Base-by-base conservation (phyloP, 2,888 invertebrate genomes). In the Halictus ligatus region DNA sequence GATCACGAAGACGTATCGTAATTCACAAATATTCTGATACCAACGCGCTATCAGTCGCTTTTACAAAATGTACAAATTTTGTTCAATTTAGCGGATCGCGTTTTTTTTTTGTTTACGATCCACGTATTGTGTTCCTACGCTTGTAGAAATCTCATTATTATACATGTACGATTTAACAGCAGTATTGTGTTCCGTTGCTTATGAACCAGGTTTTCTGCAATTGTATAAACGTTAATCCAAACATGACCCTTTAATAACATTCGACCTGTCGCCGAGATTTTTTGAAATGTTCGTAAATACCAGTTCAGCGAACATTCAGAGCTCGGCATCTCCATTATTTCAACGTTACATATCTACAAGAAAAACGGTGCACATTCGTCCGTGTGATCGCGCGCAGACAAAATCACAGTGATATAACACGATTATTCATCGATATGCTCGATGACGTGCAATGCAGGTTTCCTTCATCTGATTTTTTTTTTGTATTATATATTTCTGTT, bases 141-240 rank as follows among this genome's bases (percentile, higher is more conserved):
- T 87, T 73, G 75, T 87, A 83, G 86, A 83, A 90, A 88, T 77
- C 69, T 89, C 74, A 64, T 21, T 89, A 92, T 91, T 87, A 83
- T 91, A 93, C 91, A 92, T 89, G 40, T 43, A 91, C 91, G 85
- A 85, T 91, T 87, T 81, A 86, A 88, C 80, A 83, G 74, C 74
- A 79, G 12, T 73, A 50, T 46, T 84, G 64, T 64, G 50, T 29
- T 71, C 60, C 58, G 46, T 79, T 77, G 74, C 84, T 85, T 84
- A 86, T 67, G 54, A 83, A 80, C 83, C 85, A 89, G 12, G 21
- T 12, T 40, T 69, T 69, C 43, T 46, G 81, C 77, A 82, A 69
- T 54, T 15, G 67, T 83, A 72, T 81, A 87, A 89, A 83, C 85
- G 79, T 83, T 90, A 87, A n/a, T n/a, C 21, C 80, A 87, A 88